phyloP scores from a whole-genome alignment of 2,113 vertebrate genomes.

The Neopipo cinnamomea region DNA sequence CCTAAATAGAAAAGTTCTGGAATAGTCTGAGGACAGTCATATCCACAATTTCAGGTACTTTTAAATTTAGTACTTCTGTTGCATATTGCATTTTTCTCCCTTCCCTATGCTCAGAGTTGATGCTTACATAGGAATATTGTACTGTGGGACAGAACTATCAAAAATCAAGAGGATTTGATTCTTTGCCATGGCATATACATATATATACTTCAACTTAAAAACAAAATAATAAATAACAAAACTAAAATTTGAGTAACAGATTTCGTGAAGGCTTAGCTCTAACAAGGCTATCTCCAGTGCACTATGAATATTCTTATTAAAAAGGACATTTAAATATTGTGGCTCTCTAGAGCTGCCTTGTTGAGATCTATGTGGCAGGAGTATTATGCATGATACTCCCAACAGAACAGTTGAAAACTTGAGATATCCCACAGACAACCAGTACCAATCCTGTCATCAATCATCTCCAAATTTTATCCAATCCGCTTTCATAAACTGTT shows the following conservation, averaged over 20 bases:
- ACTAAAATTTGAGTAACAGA: background rate
- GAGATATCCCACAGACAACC: conserved; percentile 49
- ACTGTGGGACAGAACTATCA: background rate
- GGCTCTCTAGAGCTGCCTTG: background rate
- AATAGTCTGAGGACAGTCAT: background rate
- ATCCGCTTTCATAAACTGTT: conserved; percentile 43
- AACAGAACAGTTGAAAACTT: conserved; percentile 52
- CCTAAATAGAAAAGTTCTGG: background rate
- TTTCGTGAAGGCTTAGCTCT: background rate
- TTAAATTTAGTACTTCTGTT: background rate
- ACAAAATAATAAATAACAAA: background rate
- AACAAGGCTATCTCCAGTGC: background rate
- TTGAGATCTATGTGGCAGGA: background rate
- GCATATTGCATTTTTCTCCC: background rate
- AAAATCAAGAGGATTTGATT: background rate
- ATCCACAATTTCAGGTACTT: background rate
- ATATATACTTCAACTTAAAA: background rate
- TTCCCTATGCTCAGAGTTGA: background rate
- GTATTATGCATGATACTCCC: conserved; percentile 2
- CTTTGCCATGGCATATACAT: background rate
- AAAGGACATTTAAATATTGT: background rate
- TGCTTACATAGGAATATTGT: background rate
- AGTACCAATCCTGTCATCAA: conserved; percentile 55
- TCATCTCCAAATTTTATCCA: conserved; percentile 62
- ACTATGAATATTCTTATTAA: background rate